These are phyloP conservation scores for Pissodes strobi DNA, from an alignment of 1,140 invertebrate genomes.

Conservation along the genomic window DNA sequence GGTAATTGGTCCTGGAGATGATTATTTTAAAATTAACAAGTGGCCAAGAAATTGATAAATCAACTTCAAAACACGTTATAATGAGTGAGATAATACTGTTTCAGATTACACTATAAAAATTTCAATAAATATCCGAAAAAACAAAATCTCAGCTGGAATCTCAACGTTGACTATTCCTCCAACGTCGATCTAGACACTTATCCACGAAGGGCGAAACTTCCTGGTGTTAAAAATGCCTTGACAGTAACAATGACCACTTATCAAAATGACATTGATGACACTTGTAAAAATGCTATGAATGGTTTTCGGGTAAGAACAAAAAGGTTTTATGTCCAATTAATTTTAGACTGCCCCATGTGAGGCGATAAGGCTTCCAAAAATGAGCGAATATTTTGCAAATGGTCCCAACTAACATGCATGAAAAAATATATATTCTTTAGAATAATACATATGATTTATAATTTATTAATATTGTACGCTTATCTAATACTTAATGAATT, in stretches of 20 bases:
- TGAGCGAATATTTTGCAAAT: too few relatives aligned
- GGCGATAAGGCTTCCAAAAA: too few relatives aligned
- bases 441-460: background rate
- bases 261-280: conserved; percentile 57
- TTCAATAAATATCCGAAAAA: conserved; percentile 10
- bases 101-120: conserved; percentile 32
- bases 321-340: too few relatives aligned
- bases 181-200: conserved; percentile 56
- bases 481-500: background rate
- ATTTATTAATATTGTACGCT: background rate
- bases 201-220: conserved; percentile 57
- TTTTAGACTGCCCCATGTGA: too few relatives aligned
- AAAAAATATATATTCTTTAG: too few relatives aligned
- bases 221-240: conserved; percentile 57
- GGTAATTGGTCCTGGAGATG: too few relatives aligned
- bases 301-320: conserved; percentile 57
- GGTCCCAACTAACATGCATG: too few relatives aligned
- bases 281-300: conserved; percentile 59
- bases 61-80: too few relatives aligned
- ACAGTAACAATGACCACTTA: conserved; percentile 52
- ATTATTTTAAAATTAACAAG: too few relatives aligned
- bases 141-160: conserved; percentile 50
- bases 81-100: too few relatives aligned
- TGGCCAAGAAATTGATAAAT: too few relatives aligned
- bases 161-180: conserved; percentile 56